phyloP scores from a whole-genome alignment of 2,113 vertebrate species.

The Epinephelus lanceolatus region DNA sequence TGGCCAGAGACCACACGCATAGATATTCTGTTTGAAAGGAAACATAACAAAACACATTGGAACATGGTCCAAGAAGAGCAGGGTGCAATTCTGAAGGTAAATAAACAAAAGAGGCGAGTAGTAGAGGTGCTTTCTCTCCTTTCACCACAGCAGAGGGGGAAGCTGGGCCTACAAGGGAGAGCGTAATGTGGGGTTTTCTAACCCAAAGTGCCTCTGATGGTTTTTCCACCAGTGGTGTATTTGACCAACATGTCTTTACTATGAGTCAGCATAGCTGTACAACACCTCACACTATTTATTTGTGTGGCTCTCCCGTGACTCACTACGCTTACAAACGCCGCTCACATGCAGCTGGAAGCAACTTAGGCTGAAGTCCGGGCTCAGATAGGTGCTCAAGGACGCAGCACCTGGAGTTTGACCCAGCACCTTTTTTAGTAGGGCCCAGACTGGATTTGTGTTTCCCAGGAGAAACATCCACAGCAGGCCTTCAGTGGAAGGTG shows the following conservation, averaged over 20 bases:
- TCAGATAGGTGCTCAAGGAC: conserved; percentile 59
- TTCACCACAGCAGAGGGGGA: conserved; percentile 74
- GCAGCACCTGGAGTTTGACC: conserved; percentile 69
- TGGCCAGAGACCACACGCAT: conserved; percentile 82
- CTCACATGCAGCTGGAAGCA: conserved; percentile 71
- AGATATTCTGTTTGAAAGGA: conserved; percentile 81
- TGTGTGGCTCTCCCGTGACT: conserved; percentile 74
- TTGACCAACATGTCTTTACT: conserved; percentile 59
- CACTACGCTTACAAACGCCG: conserved; percentile 57
- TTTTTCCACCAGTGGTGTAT: conserved; percentile 67
- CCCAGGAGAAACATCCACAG: conserved; percentile 41
- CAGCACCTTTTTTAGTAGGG: conserved; percentile 53
- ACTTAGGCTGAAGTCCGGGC: conserved; percentile 37
- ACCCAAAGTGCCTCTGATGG: conserved; percentile 63
- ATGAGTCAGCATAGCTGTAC: conserved; percentile 73
- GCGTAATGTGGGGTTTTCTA: conserved; percentile 72
- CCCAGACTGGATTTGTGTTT: conserved; percentile 57
- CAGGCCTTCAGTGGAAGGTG: conserved; percentile 8
- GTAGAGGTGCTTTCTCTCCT: conserved; percentile 69
- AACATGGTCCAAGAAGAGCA: conserved; percentile 81
- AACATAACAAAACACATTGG: conserved; percentile 84
- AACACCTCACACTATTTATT: conserved; percentile 75
- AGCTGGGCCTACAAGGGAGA: conserved; percentile 52
- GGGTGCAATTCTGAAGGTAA: conserved; percentile 83
- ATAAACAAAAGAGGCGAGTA: conserved; percentile 79